A percentile compares a stretch with the other conserved stretches of the same genome.
Conservation (phyloP, 1,140 invertebrate species). For the Bilobella aurantiaca region DNA sequence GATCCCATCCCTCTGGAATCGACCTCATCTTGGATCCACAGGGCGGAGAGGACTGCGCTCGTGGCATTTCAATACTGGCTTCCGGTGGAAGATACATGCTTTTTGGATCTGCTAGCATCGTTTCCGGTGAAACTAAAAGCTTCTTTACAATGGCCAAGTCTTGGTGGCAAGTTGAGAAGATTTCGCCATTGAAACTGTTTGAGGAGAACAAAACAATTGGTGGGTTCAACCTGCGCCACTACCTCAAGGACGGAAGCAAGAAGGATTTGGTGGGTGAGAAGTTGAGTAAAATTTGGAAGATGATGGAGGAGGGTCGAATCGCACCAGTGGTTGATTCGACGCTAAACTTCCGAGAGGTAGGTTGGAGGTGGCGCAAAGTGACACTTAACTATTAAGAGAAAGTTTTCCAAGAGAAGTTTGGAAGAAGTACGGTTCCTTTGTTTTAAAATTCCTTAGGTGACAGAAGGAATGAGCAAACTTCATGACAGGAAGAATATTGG, state of each 20-base stretch:
- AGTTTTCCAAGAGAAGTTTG: no score
- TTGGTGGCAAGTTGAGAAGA: constrained; percentile 88
- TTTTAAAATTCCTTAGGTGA: constrained; percentile 46
- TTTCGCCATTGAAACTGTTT: constrained; percentile 74
- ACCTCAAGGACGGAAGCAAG: constrained; percentile 61
- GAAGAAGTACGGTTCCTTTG: not conserved
- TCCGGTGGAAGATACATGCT: constrained; percentile 82
- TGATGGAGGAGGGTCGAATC: constrained; percentile 66
- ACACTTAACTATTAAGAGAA: no score
- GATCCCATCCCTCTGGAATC: constrained; percentile 66
- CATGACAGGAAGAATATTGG: constrained; percentile 84
- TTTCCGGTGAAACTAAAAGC: constrained; percentile 77
- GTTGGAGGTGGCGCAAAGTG: no score
- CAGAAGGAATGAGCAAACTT: constrained; percentile 83
- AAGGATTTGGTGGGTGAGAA: constrained; percentile 40
- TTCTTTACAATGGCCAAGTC: constrained; percentile 59
- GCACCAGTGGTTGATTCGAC: constrained; percentile 71
- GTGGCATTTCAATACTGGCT: constrained; percentile 69
- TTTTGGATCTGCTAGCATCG: constrained; percentile 73
- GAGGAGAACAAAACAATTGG: constrained; percentile 76
- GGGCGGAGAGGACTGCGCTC: constrained; percentile 76
- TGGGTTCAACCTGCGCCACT: constrained; percentile 70
- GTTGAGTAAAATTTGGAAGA: constrained; percentile 58
- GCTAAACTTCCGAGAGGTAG: constrained; percentile 75
- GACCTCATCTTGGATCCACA: constrained; percentile 79